Conservation (phyloP, 2,113 vertebrate species). For the Osmerus eperlanus region DNA sequence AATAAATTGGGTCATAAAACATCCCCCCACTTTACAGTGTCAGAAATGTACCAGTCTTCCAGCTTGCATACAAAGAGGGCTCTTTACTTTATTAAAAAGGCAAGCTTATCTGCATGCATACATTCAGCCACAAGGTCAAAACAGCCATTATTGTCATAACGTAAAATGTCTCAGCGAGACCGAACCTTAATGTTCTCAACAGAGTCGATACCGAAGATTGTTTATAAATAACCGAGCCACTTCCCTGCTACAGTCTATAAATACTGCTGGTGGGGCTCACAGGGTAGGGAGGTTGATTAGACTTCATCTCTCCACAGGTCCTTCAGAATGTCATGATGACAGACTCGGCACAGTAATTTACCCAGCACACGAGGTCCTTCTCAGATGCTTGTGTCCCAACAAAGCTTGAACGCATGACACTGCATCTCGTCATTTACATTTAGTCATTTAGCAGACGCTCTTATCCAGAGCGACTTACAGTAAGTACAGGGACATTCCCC, state of each 20-base stretch:
- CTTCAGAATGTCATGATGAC: too few species aligned
- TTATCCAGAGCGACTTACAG: too few species aligned
- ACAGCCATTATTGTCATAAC: too few species aligned
- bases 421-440: neutral
- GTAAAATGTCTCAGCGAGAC: neutral
- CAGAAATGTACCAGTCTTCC: too few species aligned
- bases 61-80: too few species aligned
- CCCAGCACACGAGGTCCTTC: too few species aligned
- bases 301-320: neutral
- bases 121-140: too few species aligned
- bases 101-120: too few species aligned
- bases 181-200: neutral
- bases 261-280: neutral
- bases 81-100: too few species aligned
- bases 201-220: neutral
- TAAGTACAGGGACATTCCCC: too few species aligned
- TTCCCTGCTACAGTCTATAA: constrained; percentile 11
- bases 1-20: constrained; percentile 17
- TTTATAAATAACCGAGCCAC: constrained; percentile 8
- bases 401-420: neutral
- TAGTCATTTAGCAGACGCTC: too few species aligned
- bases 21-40: neutral
- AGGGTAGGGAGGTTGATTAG: neutral
- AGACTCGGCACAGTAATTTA: too few species aligned
- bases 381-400: neutral